phyloP scores from a whole-genome alignment of 1,140 invertebrate genomes.

The Littorina saxatilis region DNA sequence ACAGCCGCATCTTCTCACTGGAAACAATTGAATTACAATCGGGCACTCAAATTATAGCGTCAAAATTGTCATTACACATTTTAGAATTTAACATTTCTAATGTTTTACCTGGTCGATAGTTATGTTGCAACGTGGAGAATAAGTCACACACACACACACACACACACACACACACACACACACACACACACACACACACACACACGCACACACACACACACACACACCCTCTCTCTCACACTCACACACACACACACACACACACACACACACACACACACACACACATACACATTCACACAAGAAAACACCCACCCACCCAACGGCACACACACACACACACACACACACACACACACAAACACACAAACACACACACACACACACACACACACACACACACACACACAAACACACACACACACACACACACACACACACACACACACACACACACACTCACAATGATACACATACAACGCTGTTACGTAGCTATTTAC shows the following conservation, averaged over 20 bases:
- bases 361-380: background rate
- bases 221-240: background rate
- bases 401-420: background rate
- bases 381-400: background rate
- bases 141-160: slow-evolving; percentile 1
- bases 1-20: too few species aligned
- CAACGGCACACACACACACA: slow-evolving; percentile 4
- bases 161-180: slow-evolving; percentile 24
- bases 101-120: too few species aligned
- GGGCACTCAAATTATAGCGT: background rate
- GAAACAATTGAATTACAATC: too few species aligned
- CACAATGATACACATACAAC: too few species aligned
- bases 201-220: slow-evolving; percentile 9
- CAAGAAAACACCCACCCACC: background rate
- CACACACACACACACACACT: too few species aligned
- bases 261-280: background rate
- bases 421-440: background rate
- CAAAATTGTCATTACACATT: too few species aligned
- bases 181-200: slow-evolving; percentile 15
- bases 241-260: background rate
- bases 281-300: background rate
- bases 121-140: background rate
- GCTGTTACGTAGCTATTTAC: too few species aligned
- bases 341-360: background rate
- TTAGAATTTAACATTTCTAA: too few species aligned